These are phyloP conservation scores for Onychorhynchus coronatus DNA, from an alignment of 2,113 vertebrate genomes.

Conservation along the genomic window DNA sequence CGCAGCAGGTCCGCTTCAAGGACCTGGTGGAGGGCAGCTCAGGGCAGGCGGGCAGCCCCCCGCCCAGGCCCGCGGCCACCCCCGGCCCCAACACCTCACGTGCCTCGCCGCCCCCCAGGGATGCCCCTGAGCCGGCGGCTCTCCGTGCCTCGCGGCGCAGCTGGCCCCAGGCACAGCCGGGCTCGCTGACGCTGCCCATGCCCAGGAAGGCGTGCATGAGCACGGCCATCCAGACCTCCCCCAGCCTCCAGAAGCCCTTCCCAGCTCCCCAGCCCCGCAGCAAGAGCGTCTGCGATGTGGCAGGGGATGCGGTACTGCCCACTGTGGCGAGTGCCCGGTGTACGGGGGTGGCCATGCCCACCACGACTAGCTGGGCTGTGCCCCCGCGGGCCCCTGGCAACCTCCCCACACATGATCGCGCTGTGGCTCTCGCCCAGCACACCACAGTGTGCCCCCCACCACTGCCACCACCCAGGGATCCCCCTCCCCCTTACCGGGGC, in stretches of 20 bases:
- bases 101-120: conserved; percentile 41
- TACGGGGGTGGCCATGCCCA: not conserved
- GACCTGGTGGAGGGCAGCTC: conserved; percentile 75
- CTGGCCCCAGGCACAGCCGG: conserved; percentile 75
- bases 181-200: conserved; percentile 79
- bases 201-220: conserved; percentile 75
- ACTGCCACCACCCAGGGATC: conserved; percentile 58
- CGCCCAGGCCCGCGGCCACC: conserved; percentile 29
- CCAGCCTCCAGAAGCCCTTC: conserved; percentile 78
- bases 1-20: conserved; percentile 87
- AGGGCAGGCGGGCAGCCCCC: not conserved
- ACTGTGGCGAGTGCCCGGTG: not conserved
- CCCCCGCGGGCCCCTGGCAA: not conserved
- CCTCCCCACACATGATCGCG: not conserved
- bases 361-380: not conserved
- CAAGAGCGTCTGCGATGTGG: conserved; percentile 69
- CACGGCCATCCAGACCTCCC: conserved; percentile 86
- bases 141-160: conserved; percentile 62
- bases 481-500: not conserved
- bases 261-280: conserved; percentile 63
- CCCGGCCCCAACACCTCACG: conserved; percentile 21
- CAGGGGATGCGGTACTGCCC: not conserved
- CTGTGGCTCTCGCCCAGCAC: not conserved
- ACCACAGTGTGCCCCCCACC: not conserved
- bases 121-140: conserved; percentile 7